Conservation (phyloP, 2,113 vertebrate genomes). For the Polypterus senegalus region DNA sequence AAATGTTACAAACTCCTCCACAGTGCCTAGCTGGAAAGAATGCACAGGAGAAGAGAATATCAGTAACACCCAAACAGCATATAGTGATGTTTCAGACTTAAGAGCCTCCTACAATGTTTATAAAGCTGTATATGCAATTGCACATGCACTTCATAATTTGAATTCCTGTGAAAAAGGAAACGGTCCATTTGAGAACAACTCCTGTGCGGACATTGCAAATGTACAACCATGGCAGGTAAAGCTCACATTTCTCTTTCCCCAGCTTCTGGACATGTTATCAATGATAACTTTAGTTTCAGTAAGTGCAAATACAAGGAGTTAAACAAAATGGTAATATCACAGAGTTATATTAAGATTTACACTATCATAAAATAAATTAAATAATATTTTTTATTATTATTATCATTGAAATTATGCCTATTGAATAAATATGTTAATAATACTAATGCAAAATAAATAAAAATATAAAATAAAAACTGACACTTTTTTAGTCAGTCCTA, state of each 20-base stretch:
- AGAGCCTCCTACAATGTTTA: constrained; percentile 50
- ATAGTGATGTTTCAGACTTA: constrained; percentile 40
- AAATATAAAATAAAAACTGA: too few relatives aligned
- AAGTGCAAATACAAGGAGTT: too few relatives aligned
- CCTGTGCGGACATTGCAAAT: constrained; percentile 38
- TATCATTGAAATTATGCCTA: too few relatives aligned
- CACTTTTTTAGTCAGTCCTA: too few relatives aligned
- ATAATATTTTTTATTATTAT: too few relatives aligned
- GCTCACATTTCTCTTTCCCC: neutral
- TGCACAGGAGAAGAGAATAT: constrained; percentile 42
- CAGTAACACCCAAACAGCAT: constrained; percentile 23
- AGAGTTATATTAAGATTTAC: too few relatives aligned
- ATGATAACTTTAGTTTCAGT: neutral
- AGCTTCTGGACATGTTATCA: neutral
- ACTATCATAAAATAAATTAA: too few relatives aligned
- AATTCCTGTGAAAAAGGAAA: constrained; percentile 34
- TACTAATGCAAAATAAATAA: too few relatives aligned
- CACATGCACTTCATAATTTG: constrained; percentile 51
- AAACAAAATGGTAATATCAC: too few relatives aligned
- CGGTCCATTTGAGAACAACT: constrained; percentile 43
- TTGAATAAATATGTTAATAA: too few relatives aligned
- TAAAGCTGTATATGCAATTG: constrained; percentile 44
- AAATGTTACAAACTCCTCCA: neutral
- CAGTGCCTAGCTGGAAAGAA: neutral
- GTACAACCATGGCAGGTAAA: constrained; percentile 53